Percentiles rank a stretch among this genome's conserved stretches.
phyloP scores from a whole-genome alignment of 2,797 vertebrate species.

The Premnoplex brunnescens region DNA sequence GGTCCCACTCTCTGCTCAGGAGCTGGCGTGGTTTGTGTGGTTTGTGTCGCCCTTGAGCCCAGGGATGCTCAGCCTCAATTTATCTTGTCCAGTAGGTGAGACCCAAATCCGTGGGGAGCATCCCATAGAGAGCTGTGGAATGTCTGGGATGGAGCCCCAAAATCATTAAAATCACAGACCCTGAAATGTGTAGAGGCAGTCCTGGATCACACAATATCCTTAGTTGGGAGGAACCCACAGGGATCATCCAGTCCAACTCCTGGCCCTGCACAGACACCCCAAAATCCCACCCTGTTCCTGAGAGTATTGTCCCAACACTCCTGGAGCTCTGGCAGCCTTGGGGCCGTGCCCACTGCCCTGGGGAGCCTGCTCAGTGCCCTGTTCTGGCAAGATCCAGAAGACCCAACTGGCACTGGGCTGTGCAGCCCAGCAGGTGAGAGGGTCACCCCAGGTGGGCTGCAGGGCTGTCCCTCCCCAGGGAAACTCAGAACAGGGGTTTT shows the following conservation, averaged over 20 bases:
- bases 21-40: fast-evolving
- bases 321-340: not conserved
- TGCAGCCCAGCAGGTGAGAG: not conserved
- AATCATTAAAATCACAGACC: not conserved
- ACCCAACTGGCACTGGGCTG: not conserved
- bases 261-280: not conserved
- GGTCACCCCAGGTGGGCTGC: not conserved
- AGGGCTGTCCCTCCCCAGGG: not conserved
- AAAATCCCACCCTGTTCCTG: not conserved
- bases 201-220: not conserved
- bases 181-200: not conserved
- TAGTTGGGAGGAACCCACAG: not conserved
- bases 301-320: fast-evolving
- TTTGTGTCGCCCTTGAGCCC: not conserved
- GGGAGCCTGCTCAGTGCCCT: not conserved
- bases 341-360: not conserved
- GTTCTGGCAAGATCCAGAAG: not conserved
- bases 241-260: fast-evolving
- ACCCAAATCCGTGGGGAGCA: fast-evolving
- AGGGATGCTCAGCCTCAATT: not conserved
- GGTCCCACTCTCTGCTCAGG: not conserved
- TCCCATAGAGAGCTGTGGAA: not conserved
- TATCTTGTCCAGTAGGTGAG: not conserved
- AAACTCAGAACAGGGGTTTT: not conserved
- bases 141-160: not conserved